Conservation (phyloP, 2,113 vertebrate genomes). For the Geococcyx californianus region DNA sequence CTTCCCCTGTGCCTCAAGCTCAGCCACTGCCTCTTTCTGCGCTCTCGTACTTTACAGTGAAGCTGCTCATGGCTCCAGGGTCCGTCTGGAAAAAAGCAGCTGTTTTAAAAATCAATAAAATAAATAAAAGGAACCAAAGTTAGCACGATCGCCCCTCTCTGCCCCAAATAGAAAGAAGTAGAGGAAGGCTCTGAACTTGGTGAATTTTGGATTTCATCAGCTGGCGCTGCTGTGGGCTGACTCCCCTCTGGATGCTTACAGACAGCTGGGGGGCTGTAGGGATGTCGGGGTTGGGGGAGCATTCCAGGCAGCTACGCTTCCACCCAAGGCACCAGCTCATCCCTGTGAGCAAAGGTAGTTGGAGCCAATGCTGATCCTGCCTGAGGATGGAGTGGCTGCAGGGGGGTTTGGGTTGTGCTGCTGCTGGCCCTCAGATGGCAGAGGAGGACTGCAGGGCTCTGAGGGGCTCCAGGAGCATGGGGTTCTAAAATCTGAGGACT, state of each 20-base stretch:
- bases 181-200: not conserved
- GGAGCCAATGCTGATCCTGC: not conserved
- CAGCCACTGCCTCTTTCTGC: not conserved
- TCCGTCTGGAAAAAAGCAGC: not conserved
- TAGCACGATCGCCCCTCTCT: not conserved
- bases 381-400: rapidly evolving
- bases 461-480: rapidly evolving
- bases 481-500: not conserved
- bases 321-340: not conserved
- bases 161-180: not conserved
- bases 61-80: not conserved
- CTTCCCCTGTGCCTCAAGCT: not conserved
- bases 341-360: not conserved
- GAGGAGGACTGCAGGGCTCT: rapidly evolving
- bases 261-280: not conserved
- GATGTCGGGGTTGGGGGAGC: rapidly evolving
- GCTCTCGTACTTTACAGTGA: not conserved
- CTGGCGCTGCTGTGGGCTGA: not conserved
- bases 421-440: rapidly evolving
- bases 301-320: rapidly evolving
- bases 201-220: not conserved
- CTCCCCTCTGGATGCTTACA: not conserved
- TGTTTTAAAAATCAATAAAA: slow-evolving; percentile 44
- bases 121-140: not conserved
- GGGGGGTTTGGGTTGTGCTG: rapidly evolving